Evolutionary conservation across 2,113 vertebrate species (phyloP).

Genomic region (Brachionichthys hirsutus): DNA sequence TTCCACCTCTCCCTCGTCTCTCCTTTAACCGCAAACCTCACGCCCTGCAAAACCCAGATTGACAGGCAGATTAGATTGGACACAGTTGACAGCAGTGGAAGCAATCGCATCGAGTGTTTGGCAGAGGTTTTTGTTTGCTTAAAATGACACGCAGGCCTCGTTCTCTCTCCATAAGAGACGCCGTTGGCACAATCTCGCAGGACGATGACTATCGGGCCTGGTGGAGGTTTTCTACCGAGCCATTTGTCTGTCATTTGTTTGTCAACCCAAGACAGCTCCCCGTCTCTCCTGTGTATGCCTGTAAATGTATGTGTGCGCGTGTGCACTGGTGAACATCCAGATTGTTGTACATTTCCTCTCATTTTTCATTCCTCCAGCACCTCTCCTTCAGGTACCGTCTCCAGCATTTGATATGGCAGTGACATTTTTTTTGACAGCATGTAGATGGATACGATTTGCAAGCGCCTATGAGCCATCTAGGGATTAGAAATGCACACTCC

Average conservation of each 20-base stretch:
- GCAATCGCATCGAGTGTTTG: conserved; percentile 79
- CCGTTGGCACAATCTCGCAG: conserved; percentile 77
- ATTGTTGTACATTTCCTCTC: conserved; percentile 59
- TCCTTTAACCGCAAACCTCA: conserved; percentile 60
- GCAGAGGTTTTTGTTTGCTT: conserved; percentile 79
- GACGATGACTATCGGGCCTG: conserved; percentile 79
- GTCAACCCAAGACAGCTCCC: conserved; percentile 73
- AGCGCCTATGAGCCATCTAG: conserved; percentile 72
- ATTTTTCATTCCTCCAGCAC: conserved; percentile 57
- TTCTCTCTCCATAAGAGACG: conserved; percentile 59
- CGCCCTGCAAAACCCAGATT: conserved; percentile 65
- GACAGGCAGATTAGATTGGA: conserved; percentile 83
- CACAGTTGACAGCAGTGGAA: conserved; percentile 77
- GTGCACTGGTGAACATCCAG: conserved; percentile 48
- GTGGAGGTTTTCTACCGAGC: conserved; percentile 79
- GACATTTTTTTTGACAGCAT: conserved; percentile 81
- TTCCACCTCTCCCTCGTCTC: conserved; percentile 61
- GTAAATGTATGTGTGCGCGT: conserved; percentile 29
- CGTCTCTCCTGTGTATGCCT: conserved; percentile 65
- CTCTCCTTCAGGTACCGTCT: conserved; percentile 73
- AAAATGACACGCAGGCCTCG: conserved; percentile 77
- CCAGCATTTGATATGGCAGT: conserved; percentile 74
- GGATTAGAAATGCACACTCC: conserved; percentile 74
- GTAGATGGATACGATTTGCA: conserved; percentile 77
- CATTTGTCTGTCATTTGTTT: conserved; percentile 84